phyloP scores from a whole-genome alignment of 2,797 vertebrate genomes.

The Hemitrygon akajei region DNA sequence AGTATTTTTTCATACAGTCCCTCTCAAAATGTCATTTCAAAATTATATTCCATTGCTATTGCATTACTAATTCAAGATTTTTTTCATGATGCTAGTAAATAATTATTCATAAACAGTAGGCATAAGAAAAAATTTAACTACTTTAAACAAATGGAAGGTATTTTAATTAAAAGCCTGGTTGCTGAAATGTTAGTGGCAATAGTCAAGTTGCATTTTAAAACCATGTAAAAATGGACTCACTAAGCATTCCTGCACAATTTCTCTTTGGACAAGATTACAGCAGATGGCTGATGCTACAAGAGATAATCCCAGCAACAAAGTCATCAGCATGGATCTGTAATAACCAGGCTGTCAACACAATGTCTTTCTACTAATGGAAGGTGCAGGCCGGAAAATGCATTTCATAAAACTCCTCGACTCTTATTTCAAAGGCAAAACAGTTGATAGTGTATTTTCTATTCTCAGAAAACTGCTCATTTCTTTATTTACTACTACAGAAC shows the following conservation, averaged over 20 bases:
- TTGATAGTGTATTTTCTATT: neutral
- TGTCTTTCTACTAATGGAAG: constrained; percentile 52
- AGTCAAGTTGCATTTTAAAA: neutral
- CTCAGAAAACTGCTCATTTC: neutral
- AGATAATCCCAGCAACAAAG: constrained; percentile 79
- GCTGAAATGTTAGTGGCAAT: neutral
- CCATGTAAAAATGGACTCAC: constrained; percentile 7
- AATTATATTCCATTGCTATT: constrained; percentile 46
- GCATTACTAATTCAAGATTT: constrained; percentile 1
- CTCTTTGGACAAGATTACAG: constrained; percentile 54
- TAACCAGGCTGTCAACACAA: constrained; percentile 74
- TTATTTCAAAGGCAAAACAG: constrained; percentile 57
- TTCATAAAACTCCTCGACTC: constrained; percentile 61
- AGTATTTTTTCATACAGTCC: constrained; percentile 58
- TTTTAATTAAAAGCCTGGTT: neutral
- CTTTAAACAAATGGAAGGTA: neutral
- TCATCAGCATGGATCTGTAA: constrained; percentile 81
- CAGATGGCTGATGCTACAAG: constrained; percentile 81
- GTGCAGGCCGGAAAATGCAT: constrained; percentile 54
- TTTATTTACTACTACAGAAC: constrained; percentile 30
- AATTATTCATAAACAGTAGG: neutral
- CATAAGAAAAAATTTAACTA: neutral
- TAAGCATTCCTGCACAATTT: constrained; percentile 48
- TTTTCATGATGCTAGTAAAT: constrained; percentile 1
- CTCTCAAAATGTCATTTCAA: constrained; percentile 55